These are phyloP conservation scores for Parauchenoglanis ngamensis DNA, from an alignment of 2,797 vertebrate species.

Conservation along the genomic window DNA sequence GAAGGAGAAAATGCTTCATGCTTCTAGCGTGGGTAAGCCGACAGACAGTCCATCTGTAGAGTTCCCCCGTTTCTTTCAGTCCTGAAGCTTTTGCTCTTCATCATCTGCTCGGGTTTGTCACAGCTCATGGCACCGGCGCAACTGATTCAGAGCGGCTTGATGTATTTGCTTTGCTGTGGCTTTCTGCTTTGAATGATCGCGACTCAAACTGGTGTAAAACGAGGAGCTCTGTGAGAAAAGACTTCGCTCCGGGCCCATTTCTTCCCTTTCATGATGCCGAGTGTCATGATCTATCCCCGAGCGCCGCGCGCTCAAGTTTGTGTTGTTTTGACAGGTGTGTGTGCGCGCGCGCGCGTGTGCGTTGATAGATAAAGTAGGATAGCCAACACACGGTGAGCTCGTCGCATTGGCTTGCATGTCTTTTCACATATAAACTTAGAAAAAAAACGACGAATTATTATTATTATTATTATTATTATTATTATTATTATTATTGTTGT, in stretches of 20 bases:
- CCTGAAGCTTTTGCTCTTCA: slow-evolving; percentile 46
- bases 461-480: neutral
- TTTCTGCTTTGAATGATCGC: slow-evolving; percentile 39
- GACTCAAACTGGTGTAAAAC: slow-evolving; percentile 33
- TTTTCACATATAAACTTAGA: neutral
- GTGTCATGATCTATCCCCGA: slow-evolving; percentile 42
- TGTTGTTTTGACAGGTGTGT: slow-evolving; percentile 47
- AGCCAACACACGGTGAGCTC: slow-evolving; percentile 13
- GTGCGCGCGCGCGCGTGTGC: slow-evolving; percentile 11
- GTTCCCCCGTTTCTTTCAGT: slow-evolving; percentile 49
- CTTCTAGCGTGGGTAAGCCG: slow-evolving; percentile 52
- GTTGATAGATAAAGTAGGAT: slow-evolving; percentile 26
- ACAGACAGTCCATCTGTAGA: slow-evolving; percentile 61
- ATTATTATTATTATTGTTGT: neutral
- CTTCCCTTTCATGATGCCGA: slow-evolving; percentile 39
- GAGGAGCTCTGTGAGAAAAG: slow-evolving; percentile 16
- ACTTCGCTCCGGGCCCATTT: slow-evolving; percentile 38
- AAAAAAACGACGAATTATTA: neutral
- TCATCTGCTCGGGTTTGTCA: slow-evolving; percentile 53
- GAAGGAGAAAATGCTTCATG: slow-evolving; percentile 39
- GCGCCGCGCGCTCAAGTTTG: slow-evolving; percentile 36
- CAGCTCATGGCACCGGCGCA: slow-evolving; percentile 42
- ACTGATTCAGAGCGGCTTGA: slow-evolving; percentile 49
- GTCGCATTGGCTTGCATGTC: neutral
- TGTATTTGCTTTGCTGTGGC: slow-evolving; percentile 37